Evolutionary conservation across 2,888 invertebrate genomes (phyloP), one percentile per base, ranked within the genome.

Genomic region (Perithous albicinctus): DNA sequence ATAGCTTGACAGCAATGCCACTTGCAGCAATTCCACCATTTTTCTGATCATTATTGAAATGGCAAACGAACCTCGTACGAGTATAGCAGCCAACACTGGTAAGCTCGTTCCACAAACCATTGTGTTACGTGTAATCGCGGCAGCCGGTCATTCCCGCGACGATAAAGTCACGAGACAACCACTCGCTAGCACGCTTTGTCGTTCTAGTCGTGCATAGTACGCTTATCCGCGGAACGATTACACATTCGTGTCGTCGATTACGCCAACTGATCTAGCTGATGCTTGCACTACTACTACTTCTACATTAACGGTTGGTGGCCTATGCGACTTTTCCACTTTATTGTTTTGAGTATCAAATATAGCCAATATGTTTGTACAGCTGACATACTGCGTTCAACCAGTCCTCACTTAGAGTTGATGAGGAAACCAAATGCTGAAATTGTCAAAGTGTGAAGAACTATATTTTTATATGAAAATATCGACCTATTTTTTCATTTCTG

Each of bases 51-150:
- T 59, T 72, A 72, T 74, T 72, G 56, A 66, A 72, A 78, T 61
- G 72, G 78, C 61, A 43, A 43, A 78, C 38, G 54, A 78, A 74
- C 51, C 56, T 70, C 66, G 59, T 23, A 54, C 78, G 69, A 78
- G 59, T 51, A 54, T 63, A 61, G 48, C 61, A 23, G 74, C 74
- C 59, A 46, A 23, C 48, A 18, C 46, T 38, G 18, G 43, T 15
- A 26, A 26, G 20, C 46, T 32, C 78, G 75, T 81, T 75, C 61
- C 75, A 59, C 75, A 76, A 83, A 78, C 48, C 83, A 75, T 81
- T 83, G 78, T 83, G 81, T 81, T 81, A 81, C 78, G 81, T 78
- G 83, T 83, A 83, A 83, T 83, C 78, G 83, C 69, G 72, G 70
- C 83, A 75, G 78, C 66, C 72, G 72, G 78, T 80, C 66, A 80